These are phyloP conservation scores for Aspidapion aeneum DNA, from an alignment of 2,888 invertebrate species.

Conservation along the genomic window DNA sequence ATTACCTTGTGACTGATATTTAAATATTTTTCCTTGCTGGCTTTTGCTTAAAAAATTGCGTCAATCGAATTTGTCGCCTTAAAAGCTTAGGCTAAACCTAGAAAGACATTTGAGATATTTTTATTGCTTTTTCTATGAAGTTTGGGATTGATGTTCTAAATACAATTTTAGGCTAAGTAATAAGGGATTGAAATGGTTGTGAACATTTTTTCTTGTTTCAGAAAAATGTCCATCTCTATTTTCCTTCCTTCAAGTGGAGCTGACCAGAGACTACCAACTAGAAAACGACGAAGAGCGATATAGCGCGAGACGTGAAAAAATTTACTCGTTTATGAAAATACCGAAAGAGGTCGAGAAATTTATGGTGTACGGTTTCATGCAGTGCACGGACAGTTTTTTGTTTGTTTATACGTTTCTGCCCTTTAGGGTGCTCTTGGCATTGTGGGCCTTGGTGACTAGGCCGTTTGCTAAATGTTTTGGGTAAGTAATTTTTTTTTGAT, in stretches of 20 bases:
- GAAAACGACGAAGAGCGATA: conserved; percentile 96
- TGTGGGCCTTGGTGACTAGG: conserved; percentile 75
- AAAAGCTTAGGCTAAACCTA: too few relatives aligned
- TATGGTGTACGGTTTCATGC: conserved; percentile 90
- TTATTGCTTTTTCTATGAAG: too few relatives aligned
- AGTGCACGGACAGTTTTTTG: conserved; percentile 95
- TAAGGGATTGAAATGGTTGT: too few relatives aligned
- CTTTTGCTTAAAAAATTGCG: too few relatives aligned
- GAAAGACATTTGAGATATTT: too few relatives aligned
- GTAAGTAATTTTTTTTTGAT: conserved; percentile 44
- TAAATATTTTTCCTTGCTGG: too few relatives aligned
- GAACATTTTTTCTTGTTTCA: neutral
- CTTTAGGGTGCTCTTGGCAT: conserved; percentile 81
- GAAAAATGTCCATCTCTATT: conserved; percentile 49
- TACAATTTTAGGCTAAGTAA: too few relatives aligned
- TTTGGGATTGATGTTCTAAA: too few relatives aligned
- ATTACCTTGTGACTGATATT: too few relatives aligned
- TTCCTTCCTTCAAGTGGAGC: conserved; percentile 78
- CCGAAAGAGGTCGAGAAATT: conserved; percentile 90
- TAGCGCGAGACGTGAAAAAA: conserved; percentile 89
- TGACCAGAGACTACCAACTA: conserved; percentile 88
- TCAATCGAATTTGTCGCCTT: too few relatives aligned
- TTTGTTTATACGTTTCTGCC: conserved; percentile 98
- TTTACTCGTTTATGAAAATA: conserved; percentile 95
- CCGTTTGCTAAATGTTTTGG: conserved; percentile 73